Evolutionary conservation across 92 coral and sea anemone genomes (phyloP), one percentile per base, ranked within the genome.

Genomic region (Galaxea fascicularis): DNA sequence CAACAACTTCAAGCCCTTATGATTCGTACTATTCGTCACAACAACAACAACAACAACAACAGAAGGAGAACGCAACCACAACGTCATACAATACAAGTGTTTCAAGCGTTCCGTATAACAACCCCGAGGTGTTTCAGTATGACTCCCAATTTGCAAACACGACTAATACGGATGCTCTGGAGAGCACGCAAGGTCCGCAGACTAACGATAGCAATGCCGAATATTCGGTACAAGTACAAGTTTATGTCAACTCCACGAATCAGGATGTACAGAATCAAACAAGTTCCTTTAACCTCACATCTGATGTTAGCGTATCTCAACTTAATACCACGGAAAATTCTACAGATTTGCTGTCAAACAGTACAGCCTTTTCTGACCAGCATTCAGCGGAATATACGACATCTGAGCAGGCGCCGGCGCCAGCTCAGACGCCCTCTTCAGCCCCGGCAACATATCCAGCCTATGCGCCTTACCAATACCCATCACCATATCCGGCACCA

Each of bases 401-500:
- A 49, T 80, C 86, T 20, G 77, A 71, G 44, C 90, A 76, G 79
- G 67, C 86, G 69, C 89, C 74, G 74, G 59, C 83, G 74, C 45
- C 78, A 44, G 90, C 88, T 79, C 86, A 86, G 27, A 75, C 39
- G 28, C 84, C 94, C 30, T 79, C 81, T 17, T 67, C 87, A 80
- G 78, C 87, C n/a, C 82, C 84, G 3, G 70, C 84, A 18, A 82
- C 87, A 4, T 62, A 72, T 74, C 74, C 82, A 29, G 76, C 92
- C n/a, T 69, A 87, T 39, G 47, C 76, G 21, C 85, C 92, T 39
- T 24, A 80, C 57, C 68, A 83, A n/a, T 46, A 80, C 28, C 51
- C 92, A 21, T 79, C 84, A 15, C 79, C 91, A 8, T 65, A 47
- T 28, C 84, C 91, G 47, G 90, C 92, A 44, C 76, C 94, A 15